Percentiles rank a stretch among this genome's conserved stretches.
Conservation (phyloP, 2,797 vertebrate genomes). For the Pitangus sulphuratus region DNA sequence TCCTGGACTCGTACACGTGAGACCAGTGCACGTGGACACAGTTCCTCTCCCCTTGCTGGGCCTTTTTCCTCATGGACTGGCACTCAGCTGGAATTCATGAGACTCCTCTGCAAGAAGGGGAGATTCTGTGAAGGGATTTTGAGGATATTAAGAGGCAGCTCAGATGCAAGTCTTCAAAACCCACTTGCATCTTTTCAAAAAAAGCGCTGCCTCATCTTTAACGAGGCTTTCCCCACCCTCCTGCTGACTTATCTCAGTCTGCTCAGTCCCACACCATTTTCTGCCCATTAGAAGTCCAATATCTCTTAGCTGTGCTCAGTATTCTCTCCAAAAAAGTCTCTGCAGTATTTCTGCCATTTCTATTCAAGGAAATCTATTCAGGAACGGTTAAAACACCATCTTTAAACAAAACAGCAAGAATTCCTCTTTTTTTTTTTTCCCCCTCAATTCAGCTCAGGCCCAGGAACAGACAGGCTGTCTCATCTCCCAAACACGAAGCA, state of each 20-base stretch:
- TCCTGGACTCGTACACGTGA: not conserved
- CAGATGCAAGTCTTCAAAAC: not conserved
- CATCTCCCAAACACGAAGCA: not conserved
- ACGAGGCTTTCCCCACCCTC: not conserved
- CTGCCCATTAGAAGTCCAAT: not conserved
- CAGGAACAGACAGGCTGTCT: not conserved
- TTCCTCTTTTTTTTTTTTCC: rapidly evolving
- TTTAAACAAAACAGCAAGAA: not conserved
- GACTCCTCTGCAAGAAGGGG: not conserved
- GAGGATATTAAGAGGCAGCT: not conserved
- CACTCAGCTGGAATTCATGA: not conserved
- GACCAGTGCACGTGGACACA: not conserved
- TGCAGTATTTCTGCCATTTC: not conserved
- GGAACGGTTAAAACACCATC: not conserved
- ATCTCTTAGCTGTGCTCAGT: not conserved
- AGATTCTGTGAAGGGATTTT: not conserved
- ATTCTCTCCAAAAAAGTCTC: not conserved
- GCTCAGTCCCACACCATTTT: not conserved
- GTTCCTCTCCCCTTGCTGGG: not conserved
- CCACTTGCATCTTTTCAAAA: not conserved
- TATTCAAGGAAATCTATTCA: not conserved
- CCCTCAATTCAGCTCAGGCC: not conserved
- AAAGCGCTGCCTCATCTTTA: not conserved
- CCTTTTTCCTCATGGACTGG: not conserved
- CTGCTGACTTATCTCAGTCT: not conserved